A percentile compares a stretch with the other conserved stretches of the same genome.
Conservation (phyloP, 2,888 invertebrate species). For the Ornithoptera alexandrae region DNA sequence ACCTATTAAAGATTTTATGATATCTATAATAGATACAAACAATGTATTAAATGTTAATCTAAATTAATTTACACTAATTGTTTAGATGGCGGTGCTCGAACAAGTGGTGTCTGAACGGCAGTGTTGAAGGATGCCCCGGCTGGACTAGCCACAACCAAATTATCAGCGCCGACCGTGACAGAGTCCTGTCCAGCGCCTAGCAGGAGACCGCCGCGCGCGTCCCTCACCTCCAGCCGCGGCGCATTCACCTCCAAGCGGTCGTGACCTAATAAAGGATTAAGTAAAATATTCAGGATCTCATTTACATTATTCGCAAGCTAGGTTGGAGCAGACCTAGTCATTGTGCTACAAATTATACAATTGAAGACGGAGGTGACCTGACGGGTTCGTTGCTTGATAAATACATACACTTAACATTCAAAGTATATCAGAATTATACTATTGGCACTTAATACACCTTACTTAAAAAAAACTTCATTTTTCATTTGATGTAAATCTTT, state of each 20-base stretch:
- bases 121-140: conserved; percentile 92
- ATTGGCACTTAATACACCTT: too few species aligned
- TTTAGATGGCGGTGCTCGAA: conserved; percentile 90
- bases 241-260: conserved; percentile 91
- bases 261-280: conserved; percentile 80
- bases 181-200: conserved; percentile 90
- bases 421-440: too few species aligned
- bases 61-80: conserved; percentile 85
- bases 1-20: too few species aligned
- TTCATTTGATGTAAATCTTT: background rate
- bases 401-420: background rate
- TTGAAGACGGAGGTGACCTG: background rate
- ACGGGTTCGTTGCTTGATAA: background rate
- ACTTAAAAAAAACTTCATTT: background rate
- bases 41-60: conserved; percentile 29
- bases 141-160: conserved; percentile 88
- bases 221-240: conserved; percentile 88
- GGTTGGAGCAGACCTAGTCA: conserved; percentile 1
- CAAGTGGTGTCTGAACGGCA: conserved; percentile 91
- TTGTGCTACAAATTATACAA: conserved; percentile 2
- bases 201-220: conserved; percentile 86
- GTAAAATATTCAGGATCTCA: conserved; percentile 19
- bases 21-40: too few species aligned
- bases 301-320: conserved; percentile 13
- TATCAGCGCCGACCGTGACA: conserved; percentile 90